Percentiles rank a stretch among this genome's conserved stretches.
Evolutionary conservation across 2,113 vertebrate genomes (phyloP).

Genomic region (Chelonoidis abingdonii): DNA sequence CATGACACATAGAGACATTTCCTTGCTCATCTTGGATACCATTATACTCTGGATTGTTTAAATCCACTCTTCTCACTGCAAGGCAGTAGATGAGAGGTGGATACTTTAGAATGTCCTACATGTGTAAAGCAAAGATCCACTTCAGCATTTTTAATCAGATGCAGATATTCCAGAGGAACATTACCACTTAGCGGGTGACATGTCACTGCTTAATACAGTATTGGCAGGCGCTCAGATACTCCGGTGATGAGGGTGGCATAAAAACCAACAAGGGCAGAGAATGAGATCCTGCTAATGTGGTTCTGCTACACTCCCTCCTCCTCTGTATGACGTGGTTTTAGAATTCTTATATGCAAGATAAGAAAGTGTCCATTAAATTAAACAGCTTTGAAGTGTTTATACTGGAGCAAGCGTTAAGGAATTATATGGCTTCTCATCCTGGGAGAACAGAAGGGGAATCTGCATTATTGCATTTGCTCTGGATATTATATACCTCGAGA

Average conservation of each 20-base stretch:
- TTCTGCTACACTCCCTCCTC: not conserved
- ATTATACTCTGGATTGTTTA: not conserved
- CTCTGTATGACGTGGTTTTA: not conserved
- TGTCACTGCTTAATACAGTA: constrained; percentile 18
- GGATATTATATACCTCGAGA: too few species aligned
- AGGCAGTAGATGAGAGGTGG: too few species aligned
- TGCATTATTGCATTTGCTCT: accelerated
- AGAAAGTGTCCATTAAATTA: not conserved
- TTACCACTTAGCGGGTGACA: not conserved
- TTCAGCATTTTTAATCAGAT: not conserved
- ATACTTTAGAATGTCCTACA: not conserved
- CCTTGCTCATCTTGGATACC: not conserved
- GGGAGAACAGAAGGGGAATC: not conserved
- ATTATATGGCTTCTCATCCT: not conserved
- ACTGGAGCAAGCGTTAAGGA: not conserved
- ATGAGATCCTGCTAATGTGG: constrained; percentile 9
- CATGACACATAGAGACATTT: not conserved
- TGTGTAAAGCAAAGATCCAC: not conserved
- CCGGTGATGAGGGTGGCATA: not conserved
- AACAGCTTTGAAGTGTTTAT: not conserved
- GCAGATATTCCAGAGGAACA: not conserved
- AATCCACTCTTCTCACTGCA: not conserved
- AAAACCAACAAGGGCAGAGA: not conserved
- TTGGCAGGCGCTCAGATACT: not conserved
- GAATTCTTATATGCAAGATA: not conserved